These are phyloP conservation scores for Gymnosoma rotundatum DNA, from an alignment of 2,888 invertebrate genomes.

Conservation along the genomic window DNA sequence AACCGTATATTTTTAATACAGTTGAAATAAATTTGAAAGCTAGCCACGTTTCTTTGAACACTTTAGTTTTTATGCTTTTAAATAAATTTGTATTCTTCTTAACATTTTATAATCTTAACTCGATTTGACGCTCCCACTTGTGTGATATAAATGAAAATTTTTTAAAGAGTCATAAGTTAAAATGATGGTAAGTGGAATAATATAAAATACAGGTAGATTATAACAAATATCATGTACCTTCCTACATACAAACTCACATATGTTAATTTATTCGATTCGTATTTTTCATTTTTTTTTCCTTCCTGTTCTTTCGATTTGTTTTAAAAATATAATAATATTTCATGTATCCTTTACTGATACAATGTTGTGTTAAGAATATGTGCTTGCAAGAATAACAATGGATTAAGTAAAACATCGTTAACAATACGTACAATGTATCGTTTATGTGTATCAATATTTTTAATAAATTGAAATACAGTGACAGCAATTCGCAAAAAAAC, in stretches of 20 bases:
- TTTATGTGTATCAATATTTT: constrained; percentile 1
- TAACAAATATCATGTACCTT: not conserved
- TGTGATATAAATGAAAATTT: constrained; percentile 76
- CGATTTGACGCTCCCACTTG: constrained; percentile 74
- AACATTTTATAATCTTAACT: not conserved
- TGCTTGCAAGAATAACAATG: constrained; percentile 39
- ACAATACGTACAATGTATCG: constrained; percentile 24
- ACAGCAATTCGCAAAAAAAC: no score
- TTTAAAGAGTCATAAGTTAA: not conserved
- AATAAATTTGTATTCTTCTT: not conserved
- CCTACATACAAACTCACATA: not conserved
- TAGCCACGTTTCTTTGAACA: not conserved
- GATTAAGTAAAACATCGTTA: constrained; percentile 17
- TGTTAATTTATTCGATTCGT: not conserved
- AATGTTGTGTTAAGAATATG: not conserved
- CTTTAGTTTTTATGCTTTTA: not conserved
- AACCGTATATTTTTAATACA: no score
- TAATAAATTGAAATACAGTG: no score
- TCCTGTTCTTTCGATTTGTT: not conserved
- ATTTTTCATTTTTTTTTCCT: not conserved
- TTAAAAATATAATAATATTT: constrained; percentile 8
- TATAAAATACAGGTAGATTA: not conserved
- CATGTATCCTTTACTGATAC: not conserved
- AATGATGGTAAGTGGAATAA: not conserved
- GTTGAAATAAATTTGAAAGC: not conserved